Percentiles rank a stretch among this genome's conserved stretches.
Evolutionary conservation across 2,797 vertebrate genomes (phyloP).

Genomic region (Sparidentex hasta): DNA sequence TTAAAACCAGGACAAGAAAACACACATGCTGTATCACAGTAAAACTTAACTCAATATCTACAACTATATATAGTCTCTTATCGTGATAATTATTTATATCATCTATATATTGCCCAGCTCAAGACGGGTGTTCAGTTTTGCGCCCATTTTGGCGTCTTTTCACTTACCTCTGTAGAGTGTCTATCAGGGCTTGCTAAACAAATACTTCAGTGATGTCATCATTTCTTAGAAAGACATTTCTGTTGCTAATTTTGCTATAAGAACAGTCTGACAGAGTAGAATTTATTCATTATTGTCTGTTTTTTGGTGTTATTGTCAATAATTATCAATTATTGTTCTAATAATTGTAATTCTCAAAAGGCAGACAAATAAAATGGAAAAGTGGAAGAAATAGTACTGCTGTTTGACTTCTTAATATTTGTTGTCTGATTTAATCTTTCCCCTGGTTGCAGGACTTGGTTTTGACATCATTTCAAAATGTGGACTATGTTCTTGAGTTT

Average conservation of each 20-base stretch:
- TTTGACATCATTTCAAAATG: neutral
- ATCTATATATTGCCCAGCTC: no score
- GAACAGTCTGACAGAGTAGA: neutral
- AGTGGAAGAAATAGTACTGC: neutral
- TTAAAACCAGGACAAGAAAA: no score
- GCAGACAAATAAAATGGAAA: neutral
- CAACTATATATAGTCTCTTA: no score
- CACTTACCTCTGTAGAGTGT: conserved; percentile 72
- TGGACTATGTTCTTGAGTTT: neutral
- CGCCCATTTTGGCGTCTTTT: neutral
- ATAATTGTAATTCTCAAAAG: neutral
- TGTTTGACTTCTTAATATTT: neutral
- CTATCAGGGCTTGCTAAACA: conserved; percentile 20
- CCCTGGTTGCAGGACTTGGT: neutral
- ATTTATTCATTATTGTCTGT: neutral
- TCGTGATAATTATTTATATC: no score
- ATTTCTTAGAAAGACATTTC: neutral
- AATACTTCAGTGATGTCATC: neutral
- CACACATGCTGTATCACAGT: no score
- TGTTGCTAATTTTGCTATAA: neutral
- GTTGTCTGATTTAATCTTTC: neutral
- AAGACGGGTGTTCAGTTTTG: neutral
- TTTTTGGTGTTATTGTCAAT: no score
- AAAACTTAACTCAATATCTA: no score
- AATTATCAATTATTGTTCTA: no score